Evolutionary conservation across 2,888 invertebrate species (phyloP).

Genomic region (Cheilosia soror): DNA sequence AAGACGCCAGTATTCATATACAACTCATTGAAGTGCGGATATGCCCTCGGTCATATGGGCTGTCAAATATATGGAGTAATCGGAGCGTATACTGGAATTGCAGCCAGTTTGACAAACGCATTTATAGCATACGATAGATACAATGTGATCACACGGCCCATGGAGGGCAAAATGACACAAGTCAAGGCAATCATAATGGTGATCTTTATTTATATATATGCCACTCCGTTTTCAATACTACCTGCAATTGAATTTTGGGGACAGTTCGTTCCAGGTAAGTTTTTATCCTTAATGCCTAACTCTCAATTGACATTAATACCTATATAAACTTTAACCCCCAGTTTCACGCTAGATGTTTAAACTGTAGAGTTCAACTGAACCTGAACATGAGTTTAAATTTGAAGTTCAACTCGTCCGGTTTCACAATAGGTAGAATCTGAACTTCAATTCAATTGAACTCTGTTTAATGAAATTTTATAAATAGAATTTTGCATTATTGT

Average conservation of each 20-base stretch:
- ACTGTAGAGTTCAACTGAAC: no score
- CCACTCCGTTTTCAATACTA: constrained; percentile 92
- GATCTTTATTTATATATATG: constrained; percentile 89
- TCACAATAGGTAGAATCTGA: no score
- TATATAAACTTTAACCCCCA: no score
- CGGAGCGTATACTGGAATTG: constrained; percentile 92
- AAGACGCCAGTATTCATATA: constrained; percentile 89
- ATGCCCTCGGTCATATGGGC: constrained; percentile 89
- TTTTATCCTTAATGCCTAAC: no score
- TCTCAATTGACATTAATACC: no score
- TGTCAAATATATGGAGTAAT: constrained; percentile 91
- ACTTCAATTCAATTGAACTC: no score
- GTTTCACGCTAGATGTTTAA: no score
- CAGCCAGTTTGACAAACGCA: constrained; percentile 91
- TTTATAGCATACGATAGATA: constrained; percentile 93
- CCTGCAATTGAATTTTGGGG: constrained; percentile 94
- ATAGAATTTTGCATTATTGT: no score
- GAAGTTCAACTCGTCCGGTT: no score
- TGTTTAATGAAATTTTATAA: no score
- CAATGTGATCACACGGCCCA: constrained; percentile 91
- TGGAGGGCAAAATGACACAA: constrained; percentile 91
- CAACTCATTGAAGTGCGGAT: constrained; percentile 92
- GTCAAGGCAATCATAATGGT: constrained; percentile 92
- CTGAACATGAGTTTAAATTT: no score
- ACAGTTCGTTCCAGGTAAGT: constrained; percentile 89